Evolutionary conservation across 2,888 invertebrate genomes (phyloP).

Genomic region (Asteroscopus sphinx): DNA sequence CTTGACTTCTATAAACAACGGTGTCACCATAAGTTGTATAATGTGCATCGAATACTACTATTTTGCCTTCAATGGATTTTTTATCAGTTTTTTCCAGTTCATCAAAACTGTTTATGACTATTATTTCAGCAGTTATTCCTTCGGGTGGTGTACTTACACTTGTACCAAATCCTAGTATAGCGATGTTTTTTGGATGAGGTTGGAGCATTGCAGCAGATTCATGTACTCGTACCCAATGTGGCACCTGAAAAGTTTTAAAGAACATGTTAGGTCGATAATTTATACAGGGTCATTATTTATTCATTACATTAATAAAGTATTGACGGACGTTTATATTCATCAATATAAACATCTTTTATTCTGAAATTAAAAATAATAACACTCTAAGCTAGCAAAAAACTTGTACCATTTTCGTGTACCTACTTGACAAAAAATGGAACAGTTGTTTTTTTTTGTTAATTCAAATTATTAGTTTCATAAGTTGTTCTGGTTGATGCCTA

Average conservation of each 20-base stretch:
- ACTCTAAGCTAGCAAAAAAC: no score
- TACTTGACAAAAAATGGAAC: no score
- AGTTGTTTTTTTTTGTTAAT: no score
- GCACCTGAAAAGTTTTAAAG: constrained; percentile 67
- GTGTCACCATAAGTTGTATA: constrained; percentile 91
- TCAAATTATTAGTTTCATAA: no score
- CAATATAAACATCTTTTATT: no score
- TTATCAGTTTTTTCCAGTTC: constrained; percentile 89
- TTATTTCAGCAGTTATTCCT: constrained; percentile 92
- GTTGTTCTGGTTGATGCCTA: no score
- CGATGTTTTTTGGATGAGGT: constrained; percentile 90
- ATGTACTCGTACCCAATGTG: constrained; percentile 89
- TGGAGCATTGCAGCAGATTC: constrained; percentile 91
- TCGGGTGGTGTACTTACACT: constrained; percentile 92
- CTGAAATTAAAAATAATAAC: no score
- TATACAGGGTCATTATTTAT: no score
- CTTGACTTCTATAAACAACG: constrained; percentile 91
- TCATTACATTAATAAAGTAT: no score
- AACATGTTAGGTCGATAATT: background rate
- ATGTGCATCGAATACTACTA: constrained; percentile 93
- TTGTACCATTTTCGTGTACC: no score
- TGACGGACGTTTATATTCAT: no score
- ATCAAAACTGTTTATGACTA: constrained; percentile 92
- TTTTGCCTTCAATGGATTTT: constrained; percentile 91
- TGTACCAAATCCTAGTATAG: constrained; percentile 92